A percentile compares a stretch with the other conserved stretches of the same genome.
Evolutionary conservation across 2,888 invertebrate genomes (phyloP).

Genomic region (Griposia aprilina): DNA sequence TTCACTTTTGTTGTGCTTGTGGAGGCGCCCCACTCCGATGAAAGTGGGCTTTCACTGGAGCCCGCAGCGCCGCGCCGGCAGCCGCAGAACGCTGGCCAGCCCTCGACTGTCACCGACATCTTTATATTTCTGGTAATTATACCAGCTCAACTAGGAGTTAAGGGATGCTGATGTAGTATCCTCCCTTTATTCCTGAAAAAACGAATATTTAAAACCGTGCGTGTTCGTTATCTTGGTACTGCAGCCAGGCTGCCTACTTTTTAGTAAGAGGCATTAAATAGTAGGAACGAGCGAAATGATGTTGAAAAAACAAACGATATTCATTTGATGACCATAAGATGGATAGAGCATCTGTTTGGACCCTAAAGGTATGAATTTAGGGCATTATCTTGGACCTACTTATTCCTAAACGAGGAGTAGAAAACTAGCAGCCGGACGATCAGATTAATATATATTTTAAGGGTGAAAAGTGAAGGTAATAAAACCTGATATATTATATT

Average conservation of each 20-base stretch:
- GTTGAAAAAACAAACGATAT: neutral
- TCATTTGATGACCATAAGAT: neutral
- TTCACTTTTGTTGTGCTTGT: slow-evolving; percentile 86
- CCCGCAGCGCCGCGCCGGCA: slow-evolving; percentile 65
- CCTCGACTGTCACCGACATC: slow-evolving; percentile 5
- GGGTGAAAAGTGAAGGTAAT: neutral
- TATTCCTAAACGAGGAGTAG: neutral
- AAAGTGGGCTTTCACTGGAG: slow-evolving; percentile 88
- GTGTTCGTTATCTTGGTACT: neutral
- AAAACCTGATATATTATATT: neutral
- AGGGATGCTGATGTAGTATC: neutral
- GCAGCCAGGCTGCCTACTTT: neutral
- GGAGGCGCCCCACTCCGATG: slow-evolving; percentile 85
- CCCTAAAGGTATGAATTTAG: neutral
- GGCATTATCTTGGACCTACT: neutral
- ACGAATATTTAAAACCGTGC: neutral
- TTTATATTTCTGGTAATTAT: neutral
- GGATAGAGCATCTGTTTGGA: neutral
- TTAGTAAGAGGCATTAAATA: neutral
- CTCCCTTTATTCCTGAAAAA: neutral
- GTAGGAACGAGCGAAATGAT: neutral
- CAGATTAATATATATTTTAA: neutral
- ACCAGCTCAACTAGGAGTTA: neutral
- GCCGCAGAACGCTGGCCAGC: slow-evolving; percentile 42
- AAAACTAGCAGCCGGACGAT: neutral